phyloP scores from a whole-genome alignment of 2,113 vertebrate species.

The Theristicus caerulescens region DNA sequence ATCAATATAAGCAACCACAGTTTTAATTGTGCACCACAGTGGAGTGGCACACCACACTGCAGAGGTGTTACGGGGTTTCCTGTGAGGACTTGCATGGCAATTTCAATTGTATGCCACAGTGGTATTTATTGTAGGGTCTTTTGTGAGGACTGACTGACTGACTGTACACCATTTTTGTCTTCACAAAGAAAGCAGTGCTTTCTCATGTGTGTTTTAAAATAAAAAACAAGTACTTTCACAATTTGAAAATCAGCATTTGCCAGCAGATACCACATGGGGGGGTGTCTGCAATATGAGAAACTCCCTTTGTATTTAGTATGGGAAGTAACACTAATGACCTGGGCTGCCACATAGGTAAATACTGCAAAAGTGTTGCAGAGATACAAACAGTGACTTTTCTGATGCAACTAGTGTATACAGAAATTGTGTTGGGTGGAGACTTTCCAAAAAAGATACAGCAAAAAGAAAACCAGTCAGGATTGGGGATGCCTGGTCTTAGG shows the following conservation, averaged over 20 bases:
- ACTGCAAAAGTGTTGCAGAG: neutral
- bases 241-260: slow-evolving; percentile 45
- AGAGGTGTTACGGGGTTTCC: neutral
- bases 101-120: neutral
- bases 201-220: neutral
- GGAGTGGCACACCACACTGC: neutral
- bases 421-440: neutral
- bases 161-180: neutral
- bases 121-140: neutral
- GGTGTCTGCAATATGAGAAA: slow-evolving; percentile 52
- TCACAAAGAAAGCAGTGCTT: neutral
- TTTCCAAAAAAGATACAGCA: neutral
- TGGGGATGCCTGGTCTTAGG: neutral
- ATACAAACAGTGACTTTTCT: neutral
- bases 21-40: neutral
- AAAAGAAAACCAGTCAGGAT: neutral
- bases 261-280: slow-evolving; percentile 43
- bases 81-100: neutral
- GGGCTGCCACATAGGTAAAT: neutral
- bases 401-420: neutral
- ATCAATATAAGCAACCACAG: rapidly evolving
- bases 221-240: neutral
- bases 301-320: neutral
- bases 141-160: neutral
- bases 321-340: neutral